A percentile compares a stretch with the other conserved stretches of the same genome.
Evolutionary conservation across 2,113 vertebrate species (phyloP).

Genomic region (Silurus glanis): DNA sequence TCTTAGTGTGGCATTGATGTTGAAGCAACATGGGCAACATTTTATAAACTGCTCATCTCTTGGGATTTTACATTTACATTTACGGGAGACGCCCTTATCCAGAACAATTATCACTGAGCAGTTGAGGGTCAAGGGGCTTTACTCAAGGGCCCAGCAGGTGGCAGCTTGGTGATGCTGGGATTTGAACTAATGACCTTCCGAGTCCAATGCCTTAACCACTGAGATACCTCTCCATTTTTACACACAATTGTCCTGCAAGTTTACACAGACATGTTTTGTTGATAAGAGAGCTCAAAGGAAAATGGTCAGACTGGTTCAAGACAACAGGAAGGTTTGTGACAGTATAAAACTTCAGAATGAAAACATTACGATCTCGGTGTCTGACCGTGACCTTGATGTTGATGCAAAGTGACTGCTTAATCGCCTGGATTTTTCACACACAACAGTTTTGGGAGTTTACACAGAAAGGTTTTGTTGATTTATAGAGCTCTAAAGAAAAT

Average conservation of each 20-base stretch:
- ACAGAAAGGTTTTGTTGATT: background rate
- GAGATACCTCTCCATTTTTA: background rate
- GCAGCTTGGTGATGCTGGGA: too few relatives aligned
- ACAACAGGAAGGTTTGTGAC: background rate
- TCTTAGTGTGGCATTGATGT: background rate
- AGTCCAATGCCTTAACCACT: too few relatives aligned
- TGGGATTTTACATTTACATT: background rate
- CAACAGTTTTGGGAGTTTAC: background rate
- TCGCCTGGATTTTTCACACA: background rate
- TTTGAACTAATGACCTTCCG: too few relatives aligned
- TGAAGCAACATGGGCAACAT: background rate
- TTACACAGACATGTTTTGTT: background rate
- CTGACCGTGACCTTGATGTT: too few relatives aligned
- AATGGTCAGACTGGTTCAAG: background rate
- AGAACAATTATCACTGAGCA: too few relatives aligned
- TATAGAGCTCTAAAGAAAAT: background rate
- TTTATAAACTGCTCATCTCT: too few relatives aligned
- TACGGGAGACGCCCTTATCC: too few relatives aligned
- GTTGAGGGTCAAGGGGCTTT: too few relatives aligned
- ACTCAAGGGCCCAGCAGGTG: too few relatives aligned
- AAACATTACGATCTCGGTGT: too few relatives aligned
- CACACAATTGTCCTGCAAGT: background rate
- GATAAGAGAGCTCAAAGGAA: background rate
- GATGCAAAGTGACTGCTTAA: too few relatives aligned
- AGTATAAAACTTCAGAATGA: too few relatives aligned